Conservation (phyloP, 53 echinoderm and acorn worm species). For the Echinarachnius parma region DNA sequence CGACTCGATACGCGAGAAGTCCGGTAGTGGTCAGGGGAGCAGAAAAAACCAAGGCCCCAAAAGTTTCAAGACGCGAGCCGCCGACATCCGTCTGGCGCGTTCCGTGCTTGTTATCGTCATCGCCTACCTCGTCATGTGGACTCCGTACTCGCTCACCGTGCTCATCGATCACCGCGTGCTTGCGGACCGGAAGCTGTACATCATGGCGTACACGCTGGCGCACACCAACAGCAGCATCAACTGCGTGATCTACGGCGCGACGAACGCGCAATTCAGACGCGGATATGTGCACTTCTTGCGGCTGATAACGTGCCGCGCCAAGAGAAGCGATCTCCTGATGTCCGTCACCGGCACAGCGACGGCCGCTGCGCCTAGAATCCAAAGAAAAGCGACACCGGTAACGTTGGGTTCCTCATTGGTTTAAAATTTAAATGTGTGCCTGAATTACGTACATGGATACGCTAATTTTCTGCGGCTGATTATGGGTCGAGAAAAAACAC, state of each 20-base stretch:
- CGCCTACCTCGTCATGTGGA: conserved; percentile 64
- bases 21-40: no score
- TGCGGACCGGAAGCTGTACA: conserved; percentile 38
- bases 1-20: conserved; percentile 15
- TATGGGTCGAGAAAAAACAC: no score
- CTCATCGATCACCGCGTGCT: conserved; percentile 43
- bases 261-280: conserved; percentile 62
- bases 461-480: no score
- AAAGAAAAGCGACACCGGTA: no score
- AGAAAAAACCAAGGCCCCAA: no score
- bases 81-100: conserved; percentile 49
- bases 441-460: no score
- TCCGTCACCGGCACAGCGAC: conserved; percentile 2
- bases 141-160: conserved; percentile 52
- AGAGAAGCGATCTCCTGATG: conserved; percentile 1
- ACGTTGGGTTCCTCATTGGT: no score
- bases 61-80: no score
- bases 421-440: no score
- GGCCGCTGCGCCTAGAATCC: background rate
- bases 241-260: conserved; percentile 61
- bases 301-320: conserved; percentile 20
- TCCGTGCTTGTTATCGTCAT: conserved; percentile 61
- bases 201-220: conserved; percentile 45
- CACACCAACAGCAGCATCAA: conserved; percentile 75
- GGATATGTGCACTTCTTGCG: conserved; percentile 50